A percentile compares a stretch with the other conserved stretches of the same genome.
These are phyloP conservation scores for Gila robusta DNA, from an alignment of 2,797 vertebrate genomes.

Conservation along the genomic window DNA sequence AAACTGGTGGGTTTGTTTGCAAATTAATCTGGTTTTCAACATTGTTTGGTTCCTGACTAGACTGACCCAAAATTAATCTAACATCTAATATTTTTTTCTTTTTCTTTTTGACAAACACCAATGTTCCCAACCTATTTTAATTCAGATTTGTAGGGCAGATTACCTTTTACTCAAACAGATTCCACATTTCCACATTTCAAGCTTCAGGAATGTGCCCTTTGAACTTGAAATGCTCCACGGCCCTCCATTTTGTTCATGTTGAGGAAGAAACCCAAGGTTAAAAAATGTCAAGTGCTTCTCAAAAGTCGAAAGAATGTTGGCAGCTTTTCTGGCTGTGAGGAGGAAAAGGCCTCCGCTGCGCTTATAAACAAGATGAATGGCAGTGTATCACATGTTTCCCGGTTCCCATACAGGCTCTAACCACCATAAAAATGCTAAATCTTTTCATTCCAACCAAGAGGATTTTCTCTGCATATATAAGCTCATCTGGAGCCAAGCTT, in stretches of 20 bases:
- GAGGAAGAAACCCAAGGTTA: constrained; percentile 64
- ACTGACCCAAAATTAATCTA: constrained; percentile 8
- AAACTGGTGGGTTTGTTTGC: neutral
- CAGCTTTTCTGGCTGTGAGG: constrained; percentile 71
- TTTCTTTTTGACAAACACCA: neutral
- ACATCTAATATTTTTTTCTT: neutral
- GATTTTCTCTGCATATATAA: constrained; percentile 64
- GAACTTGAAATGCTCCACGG: constrained; percentile 56
- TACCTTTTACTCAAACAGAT: constrained; percentile 21
- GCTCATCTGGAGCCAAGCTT: constrained; percentile 57
- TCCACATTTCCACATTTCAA: constrained; percentile 34
- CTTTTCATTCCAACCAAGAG: constrained; percentile 65
- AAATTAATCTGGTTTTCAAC: neutral
- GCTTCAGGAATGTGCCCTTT: constrained; percentile 70
- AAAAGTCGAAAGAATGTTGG: constrained; percentile 77
- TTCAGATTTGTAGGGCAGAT: constrained; percentile 20
- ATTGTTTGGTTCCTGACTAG: neutral
- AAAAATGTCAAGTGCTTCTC: constrained; percentile 77
- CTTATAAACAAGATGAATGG: constrained; percentile 79
- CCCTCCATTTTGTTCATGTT: constrained; percentile 68
- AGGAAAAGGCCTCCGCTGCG: constrained; percentile 70
- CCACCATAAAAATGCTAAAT: constrained; percentile 65
- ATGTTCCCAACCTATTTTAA: neutral
- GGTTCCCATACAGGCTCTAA: constrained; percentile 69
- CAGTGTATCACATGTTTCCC: constrained; percentile 70